Percentiles rank a stretch among this genome's conserved stretches.
Evolutionary conservation across 2,797 vertebrate species (phyloP).

Genomic region (Falco columbarius): DNA sequence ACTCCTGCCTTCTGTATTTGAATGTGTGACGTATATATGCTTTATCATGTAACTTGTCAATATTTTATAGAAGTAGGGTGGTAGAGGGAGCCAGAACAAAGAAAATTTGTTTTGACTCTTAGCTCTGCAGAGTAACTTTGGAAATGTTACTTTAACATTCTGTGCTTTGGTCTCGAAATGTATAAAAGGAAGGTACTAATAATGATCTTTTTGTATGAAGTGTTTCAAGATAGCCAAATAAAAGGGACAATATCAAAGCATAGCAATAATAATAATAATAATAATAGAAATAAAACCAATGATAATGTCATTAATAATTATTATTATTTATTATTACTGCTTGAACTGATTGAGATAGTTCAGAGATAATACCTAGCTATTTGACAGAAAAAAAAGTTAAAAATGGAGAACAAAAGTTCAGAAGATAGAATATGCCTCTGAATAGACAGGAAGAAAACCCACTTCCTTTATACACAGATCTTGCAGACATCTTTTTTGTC

Average conservation of each 20-base stretch:
- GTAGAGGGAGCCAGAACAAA: neutral
- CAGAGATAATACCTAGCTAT: neutral
- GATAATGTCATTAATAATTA: neutral
- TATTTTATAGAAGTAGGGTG: neutral
- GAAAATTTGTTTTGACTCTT: neutral
- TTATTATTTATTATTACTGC: neutral
- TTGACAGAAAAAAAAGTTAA: neutral
- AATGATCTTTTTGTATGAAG: neutral
- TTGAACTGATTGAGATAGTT: conserved; percentile 1
- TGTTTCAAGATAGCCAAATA: neutral
- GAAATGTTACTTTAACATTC: neutral
- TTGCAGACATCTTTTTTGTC: neutral
- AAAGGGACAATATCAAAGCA: neutral
- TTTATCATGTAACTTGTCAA: neutral
- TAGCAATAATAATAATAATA: too few relatives aligned
- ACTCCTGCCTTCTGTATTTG: neutral
- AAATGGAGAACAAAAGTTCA: neutral
- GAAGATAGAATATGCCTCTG: neutral
- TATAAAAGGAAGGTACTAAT: neutral
- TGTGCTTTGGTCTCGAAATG: neutral
- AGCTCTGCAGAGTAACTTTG: neutral
- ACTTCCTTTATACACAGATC: neutral
- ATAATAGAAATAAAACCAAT: too few relatives aligned
- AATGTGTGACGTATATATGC: neutral
- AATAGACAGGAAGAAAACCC: neutral